Conservation (phyloP, 1,140 invertebrate species). For the Caligus rogercresseyi region DNA sequence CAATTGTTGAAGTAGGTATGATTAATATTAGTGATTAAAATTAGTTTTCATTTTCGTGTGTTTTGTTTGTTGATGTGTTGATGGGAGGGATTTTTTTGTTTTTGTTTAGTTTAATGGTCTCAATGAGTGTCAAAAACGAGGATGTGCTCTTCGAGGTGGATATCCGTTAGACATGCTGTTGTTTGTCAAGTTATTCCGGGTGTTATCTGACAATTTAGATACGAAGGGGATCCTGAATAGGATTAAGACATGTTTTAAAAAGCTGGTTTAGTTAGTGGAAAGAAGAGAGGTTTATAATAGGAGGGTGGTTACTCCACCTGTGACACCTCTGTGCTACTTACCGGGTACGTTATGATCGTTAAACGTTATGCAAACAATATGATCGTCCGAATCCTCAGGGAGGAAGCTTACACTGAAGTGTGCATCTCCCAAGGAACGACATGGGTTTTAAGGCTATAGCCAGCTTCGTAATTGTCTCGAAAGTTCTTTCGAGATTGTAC, state of each 20-base stretch:
- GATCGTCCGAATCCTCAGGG: slow-evolving; percentile 71
- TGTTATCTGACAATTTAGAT: neutral
- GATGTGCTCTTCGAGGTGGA: too few species aligned
- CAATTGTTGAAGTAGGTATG: too few species aligned
- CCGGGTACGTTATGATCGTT: slow-evolving; percentile 59
- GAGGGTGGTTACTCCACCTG: neutral
- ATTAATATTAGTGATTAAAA: too few species aligned
- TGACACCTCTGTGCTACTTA: slow-evolving; percentile 25
- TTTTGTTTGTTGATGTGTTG: too few species aligned
- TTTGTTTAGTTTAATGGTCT: too few species aligned
- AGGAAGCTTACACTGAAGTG: slow-evolving; percentile 86
- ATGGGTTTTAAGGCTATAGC: slow-evolving; percentile 69
- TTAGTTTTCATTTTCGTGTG: too few species aligned
- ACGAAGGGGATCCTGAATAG: neutral
- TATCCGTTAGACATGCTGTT: too few species aligned
- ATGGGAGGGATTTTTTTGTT: too few species aligned
- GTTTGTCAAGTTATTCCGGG: neutral
- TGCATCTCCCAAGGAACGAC: slow-evolving; percentile 68
- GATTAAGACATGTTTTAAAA: too few species aligned
- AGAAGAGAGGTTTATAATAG: neutral
- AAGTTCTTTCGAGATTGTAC: slow-evolving; percentile 46
- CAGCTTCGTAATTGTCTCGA: slow-evolving; percentile 42
- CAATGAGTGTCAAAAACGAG: too few species aligned
- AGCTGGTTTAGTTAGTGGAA: neutral
- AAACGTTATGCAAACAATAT: slow-evolving; percentile 84